A percentile compares a stretch with the other conserved stretches of the same genome.
phyloP scores from a whole-genome alignment of 2,888 invertebrate species.

The Crepidodera aurea region DNA sequence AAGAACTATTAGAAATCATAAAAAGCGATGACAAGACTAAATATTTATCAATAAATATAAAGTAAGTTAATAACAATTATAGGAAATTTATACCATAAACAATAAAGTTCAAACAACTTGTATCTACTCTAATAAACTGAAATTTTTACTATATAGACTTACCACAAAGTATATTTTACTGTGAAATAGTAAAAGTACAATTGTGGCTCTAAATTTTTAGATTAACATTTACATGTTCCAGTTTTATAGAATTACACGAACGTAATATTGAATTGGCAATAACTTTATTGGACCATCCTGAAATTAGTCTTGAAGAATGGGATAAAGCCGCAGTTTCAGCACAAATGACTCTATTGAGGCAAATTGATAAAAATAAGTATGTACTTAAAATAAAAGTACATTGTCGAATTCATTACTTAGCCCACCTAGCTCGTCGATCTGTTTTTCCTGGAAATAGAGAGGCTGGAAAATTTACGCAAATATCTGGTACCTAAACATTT shows the following conservation, averaged over 20 bases:
- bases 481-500: slow-evolving; percentile 65
- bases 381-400: slow-evolving; percentile 69
- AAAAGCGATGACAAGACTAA: slow-evolving; percentile 67
- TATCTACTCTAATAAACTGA: too few relatives aligned
- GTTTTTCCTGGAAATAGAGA: slow-evolving; percentile 76
- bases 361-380: slow-evolving; percentile 45
- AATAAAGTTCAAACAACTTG: too few relatives aligned
- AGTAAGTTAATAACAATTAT: slow-evolving; percentile 69
- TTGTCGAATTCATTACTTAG: slow-evolving; percentile 70
- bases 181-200: too few relatives aligned
- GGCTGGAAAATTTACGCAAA: slow-evolving; percentile 75
- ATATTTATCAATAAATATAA: slow-evolving; percentile 73
- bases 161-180: too few relatives aligned
- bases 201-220: too few relatives aligned
- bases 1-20: slow-evolving; percentile 71
- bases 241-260: slow-evolving; percentile 76
- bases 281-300: slow-evolving; percentile 71
- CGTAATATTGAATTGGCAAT: slow-evolving; percentile 72
- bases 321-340: slow-evolving; percentile 69
- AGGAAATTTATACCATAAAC: not conserved
- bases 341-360: slow-evolving; percentile 65
- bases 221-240: slow-evolving; percentile 56
- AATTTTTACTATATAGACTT: too few relatives aligned
- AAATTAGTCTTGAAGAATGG: slow-evolving; percentile 69
- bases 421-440: slow-evolving; percentile 39